Conservation (phyloP, 2,888 invertebrate species). For the Amorpha juglandis region DNA sequence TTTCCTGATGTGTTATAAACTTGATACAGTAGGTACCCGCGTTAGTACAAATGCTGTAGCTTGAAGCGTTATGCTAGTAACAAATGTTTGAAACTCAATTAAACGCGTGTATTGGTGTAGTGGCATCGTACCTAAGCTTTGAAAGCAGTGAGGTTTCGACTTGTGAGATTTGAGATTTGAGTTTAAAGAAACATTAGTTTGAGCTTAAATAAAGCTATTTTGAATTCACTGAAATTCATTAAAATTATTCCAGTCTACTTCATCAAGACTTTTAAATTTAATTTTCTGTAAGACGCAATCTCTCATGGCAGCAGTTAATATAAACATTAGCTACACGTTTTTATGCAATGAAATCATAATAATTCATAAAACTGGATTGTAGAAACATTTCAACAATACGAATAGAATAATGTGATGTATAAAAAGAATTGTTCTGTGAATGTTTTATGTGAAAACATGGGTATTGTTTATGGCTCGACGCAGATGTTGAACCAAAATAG, state of each 20-base stretch:
- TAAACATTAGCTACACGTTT: background rate
- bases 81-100: background rate
- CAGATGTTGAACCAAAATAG: background rate
- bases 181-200: too few species aligned
- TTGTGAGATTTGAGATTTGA: too few species aligned
- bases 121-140: too few species aligned
- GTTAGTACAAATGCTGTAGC: background rate
- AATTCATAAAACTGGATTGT: slow-evolving; percentile 18
- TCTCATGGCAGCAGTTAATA: background rate
- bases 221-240: too few species aligned
- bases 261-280: background rate
- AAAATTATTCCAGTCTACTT: too few species aligned
- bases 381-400: slow-evolving; percentile 3
- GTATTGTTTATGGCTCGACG: background rate
- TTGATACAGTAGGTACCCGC: background rate
- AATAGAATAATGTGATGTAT: background rate
- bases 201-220: too few species aligned
- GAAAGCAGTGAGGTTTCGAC: too few species aligned
- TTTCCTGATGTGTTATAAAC: background rate
- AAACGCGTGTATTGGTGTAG: too few species aligned
- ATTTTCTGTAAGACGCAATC: background rate
- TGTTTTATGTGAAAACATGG: background rate
- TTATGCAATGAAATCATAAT: slow-evolving; percentile 3
- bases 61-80: background rate
- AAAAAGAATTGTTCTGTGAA: background rate